phyloP scores from a whole-genome alignment of 2,113 vertebrate species.

The Xyliphius kryptos region DNA sequence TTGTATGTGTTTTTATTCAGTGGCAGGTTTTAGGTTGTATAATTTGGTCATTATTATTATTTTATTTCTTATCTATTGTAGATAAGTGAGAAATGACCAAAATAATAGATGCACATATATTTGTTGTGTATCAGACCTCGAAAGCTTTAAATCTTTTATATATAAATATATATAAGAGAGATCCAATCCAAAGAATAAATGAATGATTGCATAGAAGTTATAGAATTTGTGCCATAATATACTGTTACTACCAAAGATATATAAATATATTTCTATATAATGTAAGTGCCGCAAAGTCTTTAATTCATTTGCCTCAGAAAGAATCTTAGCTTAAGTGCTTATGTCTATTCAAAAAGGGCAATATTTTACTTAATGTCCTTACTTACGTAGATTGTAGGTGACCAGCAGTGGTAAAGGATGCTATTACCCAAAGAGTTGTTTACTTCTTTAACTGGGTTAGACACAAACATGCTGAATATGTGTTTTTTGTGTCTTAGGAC shows the following conservation, averaged over 20 bases:
- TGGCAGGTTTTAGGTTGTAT: constrained; percentile 30
- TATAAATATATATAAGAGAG: constrained; percentile 38
- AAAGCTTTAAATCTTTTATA: constrained; percentile 60
- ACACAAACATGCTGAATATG: constrained; percentile 24
- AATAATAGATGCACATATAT: constrained; percentile 40
- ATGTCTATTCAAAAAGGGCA: too few species aligned
- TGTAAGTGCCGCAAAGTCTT: too few species aligned
- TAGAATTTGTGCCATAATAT: constrained; percentile 48
- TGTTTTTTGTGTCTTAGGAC: constrained; percentile 48
- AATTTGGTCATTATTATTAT: constrained; percentile 19
- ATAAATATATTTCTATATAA: too few species aligned
- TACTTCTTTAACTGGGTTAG: constrained; percentile 64
- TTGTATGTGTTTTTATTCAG: constrained; percentile 29
- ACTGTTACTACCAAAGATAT: constrained; percentile 45
- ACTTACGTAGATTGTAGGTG: constrained; percentile 54
- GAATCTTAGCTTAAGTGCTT: too few species aligned
- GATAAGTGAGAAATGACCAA: too few species aligned
- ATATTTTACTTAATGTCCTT: constrained; percentile 47
- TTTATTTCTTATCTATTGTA: constrained; percentile 25
- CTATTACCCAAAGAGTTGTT: constrained; percentile 83
- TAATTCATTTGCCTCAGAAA: too few species aligned
- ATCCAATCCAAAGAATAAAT: constrained; percentile 60
- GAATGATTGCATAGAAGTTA: constrained; percentile 48
- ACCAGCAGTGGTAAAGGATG: constrained; percentile 66
- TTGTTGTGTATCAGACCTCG: constrained; percentile 50